Percentiles rank a stretch among this genome's conserved stretches.
Conservation (phyloP, 2,113 vertebrate genomes). For the Pao palembangensis region DNA sequence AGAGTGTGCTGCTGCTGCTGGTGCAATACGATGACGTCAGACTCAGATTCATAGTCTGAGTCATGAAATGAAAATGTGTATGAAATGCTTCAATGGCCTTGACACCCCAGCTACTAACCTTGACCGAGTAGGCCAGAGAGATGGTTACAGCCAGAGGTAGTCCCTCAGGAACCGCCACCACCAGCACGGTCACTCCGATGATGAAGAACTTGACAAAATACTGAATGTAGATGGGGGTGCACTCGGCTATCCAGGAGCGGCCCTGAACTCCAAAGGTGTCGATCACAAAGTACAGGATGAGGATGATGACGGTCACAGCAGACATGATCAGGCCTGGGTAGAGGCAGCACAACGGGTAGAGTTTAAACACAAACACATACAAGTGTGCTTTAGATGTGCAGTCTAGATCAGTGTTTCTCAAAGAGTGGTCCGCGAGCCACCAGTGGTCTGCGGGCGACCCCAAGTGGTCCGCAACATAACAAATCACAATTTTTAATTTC, state of each 20-base stretch:
- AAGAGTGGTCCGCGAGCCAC: too few relatives aligned
- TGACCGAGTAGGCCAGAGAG: conserved; percentile 94
- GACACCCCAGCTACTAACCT: conserved; percentile 71
- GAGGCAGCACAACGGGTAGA: not conserved
- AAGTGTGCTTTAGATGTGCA: too few relatives aligned
- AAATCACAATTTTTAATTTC: too few relatives aligned
- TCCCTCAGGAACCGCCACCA: conserved; percentile 95
- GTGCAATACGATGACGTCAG: too few relatives aligned
- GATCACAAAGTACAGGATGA: conserved; percentile 93
- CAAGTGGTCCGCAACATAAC: too few relatives aligned
- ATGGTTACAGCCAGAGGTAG: conserved; percentile 95
- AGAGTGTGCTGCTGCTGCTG: too few relatives aligned
- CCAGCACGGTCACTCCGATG: conserved; percentile 93
- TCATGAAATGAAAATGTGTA: too few relatives aligned
- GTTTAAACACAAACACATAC: too few relatives aligned
- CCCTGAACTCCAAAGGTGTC: conserved; percentile 84
- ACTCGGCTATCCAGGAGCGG: conserved; percentile 82
- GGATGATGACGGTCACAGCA: conserved; percentile 88
- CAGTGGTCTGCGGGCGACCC: too few relatives aligned
- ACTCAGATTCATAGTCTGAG: too few relatives aligned
- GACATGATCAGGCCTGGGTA: conserved; percentile 92
- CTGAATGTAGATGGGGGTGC: conserved; percentile 94
- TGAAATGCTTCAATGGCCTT: too few relatives aligned
- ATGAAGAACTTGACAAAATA: conserved; percentile 99
- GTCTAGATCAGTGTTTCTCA: too few relatives aligned